Evolutionary conservation across 2,888 invertebrate genomes (phyloP).

Genomic region (Troilus luridus): DNA sequence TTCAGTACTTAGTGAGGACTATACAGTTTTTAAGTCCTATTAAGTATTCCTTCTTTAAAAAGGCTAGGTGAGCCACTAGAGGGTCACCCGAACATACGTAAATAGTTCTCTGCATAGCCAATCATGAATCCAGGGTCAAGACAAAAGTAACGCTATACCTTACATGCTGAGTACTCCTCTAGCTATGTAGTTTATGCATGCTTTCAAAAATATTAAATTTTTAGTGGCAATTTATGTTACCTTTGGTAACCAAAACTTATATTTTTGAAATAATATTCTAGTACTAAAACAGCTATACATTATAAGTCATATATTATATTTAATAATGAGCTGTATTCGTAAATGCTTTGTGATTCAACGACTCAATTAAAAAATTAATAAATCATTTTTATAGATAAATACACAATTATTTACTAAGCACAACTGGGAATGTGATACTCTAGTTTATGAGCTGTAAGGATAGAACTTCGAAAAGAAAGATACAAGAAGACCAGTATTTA

Average conservation of each 20-base stretch:
- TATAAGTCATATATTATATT: not conserved
- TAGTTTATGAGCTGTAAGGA: not conserved
- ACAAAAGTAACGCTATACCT: too few species aligned
- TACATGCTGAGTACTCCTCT: not conserved
- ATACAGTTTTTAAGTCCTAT: too few species aligned
- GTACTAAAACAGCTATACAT: not conserved
- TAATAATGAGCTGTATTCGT: not conserved
- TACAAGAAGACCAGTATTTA: not conserved
- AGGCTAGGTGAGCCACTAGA: too few species aligned
- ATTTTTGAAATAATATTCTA: not conserved
- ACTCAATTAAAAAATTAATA: too few species aligned
- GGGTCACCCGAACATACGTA: too few species aligned
- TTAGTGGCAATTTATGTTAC: not conserved
- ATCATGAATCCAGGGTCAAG: too few species aligned
- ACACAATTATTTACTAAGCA: not conserved
- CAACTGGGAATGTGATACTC: not conserved
- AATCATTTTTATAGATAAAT: not conserved
- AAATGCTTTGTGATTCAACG: not conserved
- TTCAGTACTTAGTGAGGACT: too few species aligned
- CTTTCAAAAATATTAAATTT: not conserved
- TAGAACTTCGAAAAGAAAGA: not conserved
- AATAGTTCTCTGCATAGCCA: too few species aligned
- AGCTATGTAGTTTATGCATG: not conserved
- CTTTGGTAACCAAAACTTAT: not conserved
- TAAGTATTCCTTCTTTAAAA: too few species aligned